phyloP scores from a whole-genome alignment of 2,888 invertebrate species.

The Actias luna region DNA sequence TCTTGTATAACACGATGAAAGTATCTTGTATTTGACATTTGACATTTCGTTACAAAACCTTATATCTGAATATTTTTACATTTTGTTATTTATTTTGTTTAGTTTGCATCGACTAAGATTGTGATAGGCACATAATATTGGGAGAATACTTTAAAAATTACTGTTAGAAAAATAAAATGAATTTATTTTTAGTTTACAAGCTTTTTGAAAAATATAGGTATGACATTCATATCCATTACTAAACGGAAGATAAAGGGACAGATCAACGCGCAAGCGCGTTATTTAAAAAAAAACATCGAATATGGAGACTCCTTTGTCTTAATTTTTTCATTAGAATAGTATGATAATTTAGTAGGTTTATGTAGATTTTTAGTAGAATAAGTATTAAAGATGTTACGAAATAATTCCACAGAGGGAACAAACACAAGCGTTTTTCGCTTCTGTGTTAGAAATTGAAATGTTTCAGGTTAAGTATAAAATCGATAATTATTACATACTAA shows the following conservation, averaged over 20 bases:
- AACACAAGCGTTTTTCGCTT: constrained; percentile 62
- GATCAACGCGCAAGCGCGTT: constrained; percentile 51
- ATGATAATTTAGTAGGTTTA: constrained; percentile 44
- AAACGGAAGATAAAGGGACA: neutral
- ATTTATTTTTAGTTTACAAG: too few species aligned
- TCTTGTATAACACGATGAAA: too few species aligned
- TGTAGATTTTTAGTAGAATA: constrained; percentile 43
- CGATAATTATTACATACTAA: constrained; percentile 16
- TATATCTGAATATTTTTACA: too few species aligned
- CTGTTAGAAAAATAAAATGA: too few species aligned
- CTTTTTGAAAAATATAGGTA: too few species aligned
- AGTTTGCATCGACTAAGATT: too few species aligned
- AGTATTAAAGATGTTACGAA: constrained; percentile 62
- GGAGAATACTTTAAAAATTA: too few species aligned
- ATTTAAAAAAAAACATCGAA: constrained; percentile 41
- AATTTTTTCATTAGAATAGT: constrained; percentile 36
- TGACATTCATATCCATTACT: neutral
- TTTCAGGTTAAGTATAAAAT: constrained; percentile 60
- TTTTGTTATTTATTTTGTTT: too few species aligned
- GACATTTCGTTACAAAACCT: too few species aligned
- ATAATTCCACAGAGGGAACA: constrained; percentile 50
- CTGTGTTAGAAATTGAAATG: constrained; percentile 71
- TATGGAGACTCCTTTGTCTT: constrained; percentile 35
- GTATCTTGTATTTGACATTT: too few species aligned
- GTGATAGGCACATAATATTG: too few species aligned